A percentile compares a stretch with the other conserved stretches of the same genome.
These are phyloP conservation scores for Aeoliscus strigatus DNA, from an alignment of 2,797 vertebrate genomes.

Conservation along the genomic window DNA sequence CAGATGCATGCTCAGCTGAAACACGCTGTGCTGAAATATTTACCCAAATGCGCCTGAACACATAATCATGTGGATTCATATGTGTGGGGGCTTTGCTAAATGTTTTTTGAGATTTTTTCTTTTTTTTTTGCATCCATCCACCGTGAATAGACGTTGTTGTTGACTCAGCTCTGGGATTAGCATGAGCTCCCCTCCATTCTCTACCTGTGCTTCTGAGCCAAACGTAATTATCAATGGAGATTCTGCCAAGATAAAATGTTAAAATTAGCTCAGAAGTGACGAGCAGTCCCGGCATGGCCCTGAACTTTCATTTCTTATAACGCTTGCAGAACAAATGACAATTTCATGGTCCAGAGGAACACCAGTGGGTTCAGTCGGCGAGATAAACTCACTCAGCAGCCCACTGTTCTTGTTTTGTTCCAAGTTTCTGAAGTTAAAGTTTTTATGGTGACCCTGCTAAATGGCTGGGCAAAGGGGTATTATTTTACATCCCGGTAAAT, in stretches of 20 bases:
- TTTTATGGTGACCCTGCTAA: constrained; percentile 48
- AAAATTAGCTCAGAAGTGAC: constrained; percentile 59
- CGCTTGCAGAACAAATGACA: constrained; percentile 79
- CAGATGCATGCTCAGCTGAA: constrained; percentile 18
- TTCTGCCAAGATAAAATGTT: constrained; percentile 64
- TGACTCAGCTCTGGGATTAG: constrained; percentile 35
- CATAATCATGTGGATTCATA: constrained; percentile 16
- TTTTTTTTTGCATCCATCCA: too few relatives aligned
- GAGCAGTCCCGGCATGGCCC: constrained; percentile 50
- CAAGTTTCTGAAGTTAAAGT: constrained; percentile 65
- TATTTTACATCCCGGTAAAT: constrained; percentile 41
- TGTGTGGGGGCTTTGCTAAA: constrained; percentile 7
- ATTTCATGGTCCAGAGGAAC: constrained; percentile 74
- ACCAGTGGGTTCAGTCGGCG: constrained; percentile 61
- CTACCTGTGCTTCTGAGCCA: constrained; percentile 57
- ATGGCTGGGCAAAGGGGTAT: constrained; percentile 45
- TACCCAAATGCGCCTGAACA: constrained; percentile 18
- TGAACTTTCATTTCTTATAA: constrained; percentile 75
- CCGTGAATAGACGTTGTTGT: constrained; percentile 29
- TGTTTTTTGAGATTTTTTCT: constrained; percentile 25
- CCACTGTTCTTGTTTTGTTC: constrained; percentile 68
- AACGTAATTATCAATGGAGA: constrained; percentile 72
- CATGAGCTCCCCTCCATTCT: constrained; percentile 29
- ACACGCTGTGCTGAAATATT: constrained; percentile 19
- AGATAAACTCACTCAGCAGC: constrained; percentile 69